Conservation (phyloP, 2,797 vertebrate genomes). For the Anas acuta region DNA sequence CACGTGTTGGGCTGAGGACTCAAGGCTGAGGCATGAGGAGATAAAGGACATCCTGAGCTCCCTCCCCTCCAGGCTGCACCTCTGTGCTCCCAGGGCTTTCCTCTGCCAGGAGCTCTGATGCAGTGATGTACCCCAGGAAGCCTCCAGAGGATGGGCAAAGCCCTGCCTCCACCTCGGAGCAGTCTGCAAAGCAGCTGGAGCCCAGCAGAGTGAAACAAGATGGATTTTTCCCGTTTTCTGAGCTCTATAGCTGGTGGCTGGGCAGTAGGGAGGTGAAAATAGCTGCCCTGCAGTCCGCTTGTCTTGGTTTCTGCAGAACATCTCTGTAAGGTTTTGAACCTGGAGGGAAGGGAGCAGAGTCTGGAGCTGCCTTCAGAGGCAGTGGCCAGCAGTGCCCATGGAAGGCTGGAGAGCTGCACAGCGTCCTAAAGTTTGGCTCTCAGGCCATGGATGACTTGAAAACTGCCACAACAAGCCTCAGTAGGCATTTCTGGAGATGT, state of each 20-base stretch:
- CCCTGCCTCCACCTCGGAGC: neutral
- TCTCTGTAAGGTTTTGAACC: neutral
- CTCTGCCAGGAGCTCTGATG: rapidly evolving
- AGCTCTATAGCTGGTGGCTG: neutral
- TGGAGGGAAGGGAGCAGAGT: neutral
- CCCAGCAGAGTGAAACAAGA: neutral
- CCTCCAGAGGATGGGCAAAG: neutral
- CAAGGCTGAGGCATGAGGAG: neutral
- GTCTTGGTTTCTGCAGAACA: neutral
- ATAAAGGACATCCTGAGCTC: neutral
- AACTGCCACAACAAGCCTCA: neutral
- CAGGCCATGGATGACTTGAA: neutral
- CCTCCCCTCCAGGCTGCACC: neutral
- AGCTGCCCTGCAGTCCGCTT: neutral
- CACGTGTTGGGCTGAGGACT: neutral
- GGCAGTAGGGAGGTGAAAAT: neutral
- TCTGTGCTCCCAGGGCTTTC: rapidly evolving
- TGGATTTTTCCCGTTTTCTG: neutral
- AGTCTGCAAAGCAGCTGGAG: neutral
- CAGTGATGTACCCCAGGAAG: neutral
- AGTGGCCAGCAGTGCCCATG: rapidly evolving
- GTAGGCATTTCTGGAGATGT: neutral
- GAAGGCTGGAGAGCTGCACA: neutral
- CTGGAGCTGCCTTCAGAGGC: neutral
- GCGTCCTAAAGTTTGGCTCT: neutral